A percentile compares a stretch with the other conserved stretches of the same genome.
phyloP scores from a whole-genome alignment of 2,797 vertebrate species.

The Clarias platycephalus region DNA sequence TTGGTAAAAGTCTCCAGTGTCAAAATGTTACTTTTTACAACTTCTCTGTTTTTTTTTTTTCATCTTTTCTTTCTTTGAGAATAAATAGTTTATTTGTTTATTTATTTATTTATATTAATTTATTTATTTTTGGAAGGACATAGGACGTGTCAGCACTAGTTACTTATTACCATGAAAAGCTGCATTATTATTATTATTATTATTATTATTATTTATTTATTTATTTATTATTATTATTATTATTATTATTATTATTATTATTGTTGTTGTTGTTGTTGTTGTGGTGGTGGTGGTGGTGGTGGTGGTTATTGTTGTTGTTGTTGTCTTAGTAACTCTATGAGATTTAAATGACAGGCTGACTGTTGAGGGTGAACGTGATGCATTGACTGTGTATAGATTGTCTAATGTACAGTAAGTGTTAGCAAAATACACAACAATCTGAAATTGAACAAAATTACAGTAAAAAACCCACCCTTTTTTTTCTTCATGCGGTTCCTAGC shows the following conservation, averaged over 20 bases:
- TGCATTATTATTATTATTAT: neutral
- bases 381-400: neutral
- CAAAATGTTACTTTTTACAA: neutral
- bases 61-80: too few species aligned
- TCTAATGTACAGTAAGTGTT: neutral
- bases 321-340: neutral
- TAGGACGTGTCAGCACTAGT: neutral
- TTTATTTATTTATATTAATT: too few species aligned
- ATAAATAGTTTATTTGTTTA: neutral
- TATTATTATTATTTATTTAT: too few species aligned
- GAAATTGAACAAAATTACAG: neutral
- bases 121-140: neutral
- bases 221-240: neutral
- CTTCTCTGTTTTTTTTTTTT: too few species aligned
- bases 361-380: too few species aligned
- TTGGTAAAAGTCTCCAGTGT: neutral
- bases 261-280: neutral
- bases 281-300: neutral
- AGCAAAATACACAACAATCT: neutral
- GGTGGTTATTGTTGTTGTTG: neutral
- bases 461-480: neutral
- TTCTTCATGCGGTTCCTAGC: too few species aligned
- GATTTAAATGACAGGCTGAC: neutral
- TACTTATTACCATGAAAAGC: neutral
- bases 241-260: neutral